Evolutionary conservation across 1,140 invertebrate species (phyloP).

Genomic region (Archegozetes longisetosus): DNA sequence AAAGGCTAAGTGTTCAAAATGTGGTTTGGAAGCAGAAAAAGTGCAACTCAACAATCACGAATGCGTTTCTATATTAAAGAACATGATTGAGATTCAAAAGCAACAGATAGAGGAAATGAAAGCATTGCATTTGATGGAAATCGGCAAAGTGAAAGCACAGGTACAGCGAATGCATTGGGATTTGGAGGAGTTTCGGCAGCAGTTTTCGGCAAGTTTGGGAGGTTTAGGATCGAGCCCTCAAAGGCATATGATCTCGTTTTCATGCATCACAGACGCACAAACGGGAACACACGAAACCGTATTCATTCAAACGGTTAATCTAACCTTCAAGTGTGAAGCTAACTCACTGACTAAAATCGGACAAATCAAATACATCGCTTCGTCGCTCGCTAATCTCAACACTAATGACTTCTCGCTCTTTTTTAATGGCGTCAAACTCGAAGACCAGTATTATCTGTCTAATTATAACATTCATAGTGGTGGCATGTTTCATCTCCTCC

Average conservation of each 20-base stretch:
- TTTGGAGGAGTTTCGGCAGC: no score
- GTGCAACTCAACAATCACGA: not conserved
- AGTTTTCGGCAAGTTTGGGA: no score
- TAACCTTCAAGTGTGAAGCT: not conserved
- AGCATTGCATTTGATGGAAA: no score
- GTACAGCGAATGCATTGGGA: no score
- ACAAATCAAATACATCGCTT: not conserved
- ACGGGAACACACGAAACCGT: not conserved
- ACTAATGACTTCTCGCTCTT: not conserved
- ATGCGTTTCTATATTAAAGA: not conserved
- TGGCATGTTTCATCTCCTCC: not conserved
- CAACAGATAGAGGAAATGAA: not conserved
- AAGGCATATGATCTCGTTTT: not conserved
- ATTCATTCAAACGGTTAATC: not conserved
- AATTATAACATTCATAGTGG: not conserved
- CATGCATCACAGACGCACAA: not conserved
- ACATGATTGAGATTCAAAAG: not conserved
- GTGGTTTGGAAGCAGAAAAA: not conserved
- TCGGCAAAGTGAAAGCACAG: no score
- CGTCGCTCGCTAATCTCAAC: not conserved
- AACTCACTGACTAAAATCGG: not conserved
- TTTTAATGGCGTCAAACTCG: not conserved
- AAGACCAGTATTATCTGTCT: not conserved
- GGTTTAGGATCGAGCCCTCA: no score
- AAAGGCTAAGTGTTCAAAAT: not conserved